phyloP scores from a whole-genome alignment of 2,888 invertebrate species.

The Caenorhabditis sp. region DNA sequence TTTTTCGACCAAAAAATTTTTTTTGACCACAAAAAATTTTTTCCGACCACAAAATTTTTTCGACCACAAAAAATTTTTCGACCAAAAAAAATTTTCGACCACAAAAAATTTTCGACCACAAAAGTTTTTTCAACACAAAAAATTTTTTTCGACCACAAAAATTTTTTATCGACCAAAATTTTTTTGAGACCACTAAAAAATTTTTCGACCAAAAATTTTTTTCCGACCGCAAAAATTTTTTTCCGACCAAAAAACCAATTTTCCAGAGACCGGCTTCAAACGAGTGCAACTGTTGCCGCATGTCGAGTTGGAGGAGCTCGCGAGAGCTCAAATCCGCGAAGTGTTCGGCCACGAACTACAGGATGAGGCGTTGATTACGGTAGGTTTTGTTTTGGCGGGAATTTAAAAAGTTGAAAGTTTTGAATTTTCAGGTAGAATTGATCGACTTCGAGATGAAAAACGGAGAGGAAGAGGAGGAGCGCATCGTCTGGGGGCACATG shows the following conservation, averaged over 20 bases:
- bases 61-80: neutral
- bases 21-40: no score
- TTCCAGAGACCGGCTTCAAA: constrained; percentile 50
- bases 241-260: no score
- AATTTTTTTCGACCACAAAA: no score
- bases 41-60: neutral
- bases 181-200: constrained; percentile 47
- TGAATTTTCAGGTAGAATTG: constrained; percentile 59
- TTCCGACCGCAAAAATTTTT: no score
- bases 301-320: constrained; percentile 51
- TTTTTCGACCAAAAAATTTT: no score
- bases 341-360: neutral
- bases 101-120: no score
- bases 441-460: constrained; percentile 17
- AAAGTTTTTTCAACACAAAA: neutral
- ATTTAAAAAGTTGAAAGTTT: neutral
- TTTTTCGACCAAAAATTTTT: neutral
- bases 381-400: neutral
- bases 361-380: neutral
- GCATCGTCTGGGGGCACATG: constrained; percentile 62
- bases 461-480: constrained; percentile 14
- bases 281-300: constrained; percentile 24
- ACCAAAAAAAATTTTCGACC: no score
- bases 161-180: neutral
- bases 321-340: constrained; percentile 20